A percentile compares a stretch with the other conserved stretches of the same genome.
Evolutionary conservation across 1,140 invertebrate genomes (phyloP).

Genomic region (Bombus waltoni): DNA sequence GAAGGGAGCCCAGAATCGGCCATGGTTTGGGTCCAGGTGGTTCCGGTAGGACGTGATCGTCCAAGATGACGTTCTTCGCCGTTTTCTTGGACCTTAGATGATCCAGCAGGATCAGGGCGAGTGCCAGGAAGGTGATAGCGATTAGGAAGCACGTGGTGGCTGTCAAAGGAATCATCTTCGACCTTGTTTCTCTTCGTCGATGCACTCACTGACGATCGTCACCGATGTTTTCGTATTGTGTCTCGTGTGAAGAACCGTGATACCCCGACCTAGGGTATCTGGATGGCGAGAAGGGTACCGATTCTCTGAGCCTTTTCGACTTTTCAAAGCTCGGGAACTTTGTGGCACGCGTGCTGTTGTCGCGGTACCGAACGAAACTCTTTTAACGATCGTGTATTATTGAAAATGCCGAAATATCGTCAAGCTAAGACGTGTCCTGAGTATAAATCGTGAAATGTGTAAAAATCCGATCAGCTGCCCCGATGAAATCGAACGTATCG

Average conservation of each 20-base stretch:
- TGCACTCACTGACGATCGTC: not conserved
- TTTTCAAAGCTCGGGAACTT: not conserved
- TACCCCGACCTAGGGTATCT: constrained; percentile 25
- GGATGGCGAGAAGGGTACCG: not conserved
- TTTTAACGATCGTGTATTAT: not conserved
- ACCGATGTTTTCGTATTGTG: not conserved
- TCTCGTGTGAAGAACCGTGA: not conserved
- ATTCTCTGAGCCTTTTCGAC: not conserved
- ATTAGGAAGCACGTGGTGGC: constrained; percentile 73
- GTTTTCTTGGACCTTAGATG: constrained; percentile 62
- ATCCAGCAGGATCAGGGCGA: constrained; percentile 70
- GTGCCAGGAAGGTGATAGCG: constrained; percentile 58
- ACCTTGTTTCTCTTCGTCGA: not conserved
- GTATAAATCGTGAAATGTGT: too few relatives aligned
- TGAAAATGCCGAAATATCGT: not conserved
- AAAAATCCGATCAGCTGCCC: constrained; percentile 27
- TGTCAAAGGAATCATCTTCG: constrained; percentile 65
- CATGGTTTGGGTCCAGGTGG: constrained; percentile 84
- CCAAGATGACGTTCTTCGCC: constrained; percentile 28
- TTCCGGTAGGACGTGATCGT: constrained; percentile 66
- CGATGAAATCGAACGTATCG: not conserved
- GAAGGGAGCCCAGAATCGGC: constrained; percentile 85
- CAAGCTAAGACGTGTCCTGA: too few relatives aligned
- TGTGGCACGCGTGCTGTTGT: not conserved
- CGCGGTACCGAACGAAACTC: not conserved